Conservation (phyloP, 2,888 invertebrate genomes). For the Orthosia gothica region DNA sequence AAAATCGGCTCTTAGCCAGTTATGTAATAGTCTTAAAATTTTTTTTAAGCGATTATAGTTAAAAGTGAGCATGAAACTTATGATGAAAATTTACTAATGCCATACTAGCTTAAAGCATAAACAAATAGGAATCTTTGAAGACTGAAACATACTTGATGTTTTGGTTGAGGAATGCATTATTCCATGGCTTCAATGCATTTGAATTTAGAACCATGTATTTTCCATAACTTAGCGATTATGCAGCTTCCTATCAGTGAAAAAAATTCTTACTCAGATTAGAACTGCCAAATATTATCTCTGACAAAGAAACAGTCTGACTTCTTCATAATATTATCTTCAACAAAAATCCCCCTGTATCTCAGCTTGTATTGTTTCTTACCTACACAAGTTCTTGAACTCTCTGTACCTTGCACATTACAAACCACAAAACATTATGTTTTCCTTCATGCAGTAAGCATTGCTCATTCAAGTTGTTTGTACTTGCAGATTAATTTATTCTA, state of each 20-base stretch:
- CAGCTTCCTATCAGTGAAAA: too few species aligned
- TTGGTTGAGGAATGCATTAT: neutral
- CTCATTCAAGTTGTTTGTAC: conserved; percentile 15
- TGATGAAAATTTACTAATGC: neutral
- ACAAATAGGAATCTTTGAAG: neutral
- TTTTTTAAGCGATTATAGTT: too few species aligned
- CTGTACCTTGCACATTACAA: neutral
- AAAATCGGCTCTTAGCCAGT: too few species aligned
- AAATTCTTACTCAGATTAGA: too few species aligned
- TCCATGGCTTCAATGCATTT: too few species aligned
- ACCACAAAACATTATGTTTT: conserved; percentile 27
- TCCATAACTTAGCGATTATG: too few species aligned
- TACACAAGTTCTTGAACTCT: neutral
- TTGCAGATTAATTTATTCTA: neutral
- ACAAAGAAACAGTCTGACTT: neutral
- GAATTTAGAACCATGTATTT: too few species aligned
- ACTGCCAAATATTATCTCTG: too few species aligned
- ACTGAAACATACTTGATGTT: neutral
- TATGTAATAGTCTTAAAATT: too few species aligned
- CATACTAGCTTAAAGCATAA: neutral
- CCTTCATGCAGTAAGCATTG: neutral
- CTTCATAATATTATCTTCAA: neutral
- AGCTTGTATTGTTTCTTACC: neutral
- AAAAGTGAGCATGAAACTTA: too few species aligned
- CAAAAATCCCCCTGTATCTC: neutral